A percentile compares a stretch with the other conserved stretches of the same genome.
Evolutionary conservation across 2,797 vertebrate species (phyloP).

Genomic region (Sebastes elongatus): DNA sequence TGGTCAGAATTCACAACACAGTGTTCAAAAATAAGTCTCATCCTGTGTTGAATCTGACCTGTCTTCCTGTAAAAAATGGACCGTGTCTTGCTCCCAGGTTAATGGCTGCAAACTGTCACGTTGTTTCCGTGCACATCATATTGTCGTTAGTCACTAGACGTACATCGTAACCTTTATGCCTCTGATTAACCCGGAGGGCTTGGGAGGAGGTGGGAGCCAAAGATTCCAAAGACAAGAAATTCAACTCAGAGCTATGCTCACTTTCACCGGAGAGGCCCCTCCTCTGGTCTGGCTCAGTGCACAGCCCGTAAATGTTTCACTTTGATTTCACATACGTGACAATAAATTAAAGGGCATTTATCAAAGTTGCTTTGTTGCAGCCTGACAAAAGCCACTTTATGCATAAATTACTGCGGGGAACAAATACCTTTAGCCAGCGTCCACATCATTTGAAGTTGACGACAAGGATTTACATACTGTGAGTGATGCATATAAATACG

Average conservation of each 20-base stretch:
- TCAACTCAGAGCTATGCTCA: conserved; percentile 34
- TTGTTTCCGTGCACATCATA: conserved; percentile 82
- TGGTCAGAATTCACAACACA: conserved; percentile 31
- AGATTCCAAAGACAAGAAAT: conserved; percentile 68
- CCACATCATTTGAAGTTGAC: conserved; percentile 88
- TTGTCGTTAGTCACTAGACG: conserved; percentile 88
- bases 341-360: conserved; percentile 96
- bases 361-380: conserved; percentile 90
- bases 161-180: conserved; percentile 91
- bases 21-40: conserved; percentile 53
- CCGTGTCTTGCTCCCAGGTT: conserved; percentile 68
- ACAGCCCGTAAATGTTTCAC: conserved; percentile 94
- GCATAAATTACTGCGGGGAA: conserved; percentile 91
- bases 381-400: conserved; percentile 90
- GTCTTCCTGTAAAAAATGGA: conserved; percentile 55
- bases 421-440: conserved; percentile 87
- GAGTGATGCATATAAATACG: conserved; percentile 59
- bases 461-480: conserved; percentile 86
- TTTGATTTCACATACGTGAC: conserved; percentile 95
- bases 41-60: conserved; percentile 64
- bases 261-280: conserved; percentile 59
- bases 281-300: conserved; percentile 90
- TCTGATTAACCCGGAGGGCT: conserved; percentile 84
- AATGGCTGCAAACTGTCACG: conserved; percentile 82
- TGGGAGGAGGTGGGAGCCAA: conserved; percentile 61